Evolutionary conservation across 2,113 vertebrate species (phyloP), one percentile per base, ranked within the genome.

Genomic region (Oxyruncus cristatus): DNA sequence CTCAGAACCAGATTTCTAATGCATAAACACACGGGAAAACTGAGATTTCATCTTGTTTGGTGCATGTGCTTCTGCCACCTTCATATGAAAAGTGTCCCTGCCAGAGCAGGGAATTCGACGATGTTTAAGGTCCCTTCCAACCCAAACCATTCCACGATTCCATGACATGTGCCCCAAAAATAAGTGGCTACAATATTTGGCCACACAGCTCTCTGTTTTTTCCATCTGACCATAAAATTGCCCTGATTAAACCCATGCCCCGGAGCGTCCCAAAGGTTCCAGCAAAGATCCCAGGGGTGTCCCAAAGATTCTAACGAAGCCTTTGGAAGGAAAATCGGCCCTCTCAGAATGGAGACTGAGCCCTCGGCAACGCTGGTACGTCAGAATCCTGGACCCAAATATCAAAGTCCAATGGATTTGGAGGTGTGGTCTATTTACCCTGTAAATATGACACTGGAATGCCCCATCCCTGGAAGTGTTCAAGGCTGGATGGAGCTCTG

Each of bases 331-430:
- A 76, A 19, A 84, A 61, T 5, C 58, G 55, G 27, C 71, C 70
- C 61, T 2, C 35, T 4, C 21, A 1, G 65, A 66, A 28, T 1
- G 1, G 1, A 41, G 65, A 58, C 30, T 2, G 3, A 89, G 73
- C 58, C 65, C 21, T 15, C 6, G 8, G 55, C 37, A 44, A 80
- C 0, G 0, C 12, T 5, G 1, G 8, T 0, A 6, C 0, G 0
- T 6, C 9, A 3, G 49, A 30, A 39, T 17, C 55, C 33, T 12
- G 41, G 12, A 27, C 41, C 55, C 59, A 14, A 2, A 37, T 13
- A 46, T 18, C 39, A 32, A n/a, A 76, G 2, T 2, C 3, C 0
- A 0, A 18, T 14, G 35, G 33, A 10, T 76, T 46, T 70, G 21
- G 85, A 70, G 49, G 30, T 1, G 11, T 0, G 32, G 18, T 26